A percentile compares a stretch with the other conserved stretches of the same genome.
Evolutionary conservation across 2,888 invertebrate genomes (phyloP).

Genomic region (Podabrus alpinus): DNA sequence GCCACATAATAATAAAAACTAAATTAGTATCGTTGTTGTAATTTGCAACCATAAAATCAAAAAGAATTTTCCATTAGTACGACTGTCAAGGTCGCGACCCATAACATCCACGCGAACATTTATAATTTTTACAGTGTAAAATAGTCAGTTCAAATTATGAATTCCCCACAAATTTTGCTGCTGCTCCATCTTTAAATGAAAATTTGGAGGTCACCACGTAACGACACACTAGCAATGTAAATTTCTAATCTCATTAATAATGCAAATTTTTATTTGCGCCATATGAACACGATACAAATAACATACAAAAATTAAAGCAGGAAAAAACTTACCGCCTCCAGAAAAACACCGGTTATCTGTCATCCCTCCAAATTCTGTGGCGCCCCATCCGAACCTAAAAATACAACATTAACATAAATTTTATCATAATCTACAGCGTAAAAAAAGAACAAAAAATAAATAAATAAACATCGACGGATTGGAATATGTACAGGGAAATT

Average conservation of each 20-base stretch:
- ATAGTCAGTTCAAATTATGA: not conserved
- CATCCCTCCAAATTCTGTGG: slow-evolving; percentile 69
- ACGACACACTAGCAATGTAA: slow-evolving; percentile 18
- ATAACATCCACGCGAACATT: not conserved
- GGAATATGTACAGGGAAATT: not conserved
- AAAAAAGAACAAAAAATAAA: not conserved
- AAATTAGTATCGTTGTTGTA: slow-evolving; percentile 42
- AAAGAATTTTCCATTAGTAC: slow-evolving; percentile 51
- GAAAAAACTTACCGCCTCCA: slow-evolving; percentile 68
- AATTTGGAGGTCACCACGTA: slow-evolving; percentile 13
- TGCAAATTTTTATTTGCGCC: not conserved
- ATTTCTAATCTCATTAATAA: slow-evolving; percentile 15
- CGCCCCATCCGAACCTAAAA: slow-evolving; percentile 64
- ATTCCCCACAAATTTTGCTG: not conserved
- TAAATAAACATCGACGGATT: not conserved
- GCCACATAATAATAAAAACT: slow-evolving; percentile 46
- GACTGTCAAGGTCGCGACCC: slow-evolving; percentile 24
- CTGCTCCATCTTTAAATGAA: slow-evolving; percentile 10
- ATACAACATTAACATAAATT: slow-evolving; percentile 5
- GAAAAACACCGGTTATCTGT: slow-evolving; percentile 81
- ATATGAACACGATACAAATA: not conserved
- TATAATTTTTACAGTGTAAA: not conserved
- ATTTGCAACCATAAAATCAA: slow-evolving; percentile 53
- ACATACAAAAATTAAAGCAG: slow-evolving; percentile 2
- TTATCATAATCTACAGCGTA: not conserved